Percentiles rank a stretch among this genome's conserved stretches.
These are phyloP conservation scores for Drosophila acutilabella DNA, from an alignment of 2,888 invertebrate species.

Conservation along the genomic window DNA sequence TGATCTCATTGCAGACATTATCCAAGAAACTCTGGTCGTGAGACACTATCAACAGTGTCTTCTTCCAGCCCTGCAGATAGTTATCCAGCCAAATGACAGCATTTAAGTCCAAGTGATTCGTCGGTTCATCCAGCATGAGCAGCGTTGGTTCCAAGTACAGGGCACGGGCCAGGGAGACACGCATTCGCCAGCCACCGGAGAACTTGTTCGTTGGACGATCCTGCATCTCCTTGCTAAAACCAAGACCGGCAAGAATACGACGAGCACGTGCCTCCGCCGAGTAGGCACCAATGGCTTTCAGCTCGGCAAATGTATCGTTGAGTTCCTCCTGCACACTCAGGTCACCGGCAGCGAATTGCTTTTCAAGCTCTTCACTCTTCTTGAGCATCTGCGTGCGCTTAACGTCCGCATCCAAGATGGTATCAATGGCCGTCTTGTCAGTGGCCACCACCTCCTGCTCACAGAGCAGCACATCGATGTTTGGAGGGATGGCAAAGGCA, in stretches of 20 bases:
- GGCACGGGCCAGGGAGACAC: constrained; percentile 98
- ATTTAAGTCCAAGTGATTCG: constrained; percentile 99
- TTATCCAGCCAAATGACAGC: constrained; percentile 99
- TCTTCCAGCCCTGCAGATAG: constrained; percentile 99
- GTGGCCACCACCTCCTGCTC: constrained; percentile 99
- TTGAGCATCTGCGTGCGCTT: constrained; percentile 93
- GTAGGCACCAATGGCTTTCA: constrained; percentile 98
- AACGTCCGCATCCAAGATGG: constrained; percentile 96
- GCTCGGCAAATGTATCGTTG: constrained; percentile 96
- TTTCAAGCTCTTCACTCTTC: constrained; percentile 93
- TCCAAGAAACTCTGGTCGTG: constrained; percentile 99
- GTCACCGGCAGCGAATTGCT: constrained; percentile 90
- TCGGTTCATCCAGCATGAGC: constrained; percentile 99
- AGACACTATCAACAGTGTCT: constrained; percentile 98
- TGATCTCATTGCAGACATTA: constrained; percentile 99
- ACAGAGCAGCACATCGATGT: constrained; percentile 97
- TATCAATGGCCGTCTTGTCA: constrained; percentile 96
- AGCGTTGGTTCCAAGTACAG: constrained; percentile 98
- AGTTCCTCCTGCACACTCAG: constrained; percentile 91
- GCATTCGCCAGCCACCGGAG: constrained; percentile 99
- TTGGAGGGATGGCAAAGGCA: constrained; percentile 96
- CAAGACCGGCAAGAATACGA: constrained; percentile 98
- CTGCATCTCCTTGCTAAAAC: constrained; percentile 96
- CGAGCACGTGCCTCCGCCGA: constrained; percentile 98
- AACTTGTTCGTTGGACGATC: constrained; percentile 95